Percentiles rank a stretch among this genome's conserved stretches.
Conservation (phyloP, 2,888 invertebrate species). For the Lithophane ornitopus region DNA sequence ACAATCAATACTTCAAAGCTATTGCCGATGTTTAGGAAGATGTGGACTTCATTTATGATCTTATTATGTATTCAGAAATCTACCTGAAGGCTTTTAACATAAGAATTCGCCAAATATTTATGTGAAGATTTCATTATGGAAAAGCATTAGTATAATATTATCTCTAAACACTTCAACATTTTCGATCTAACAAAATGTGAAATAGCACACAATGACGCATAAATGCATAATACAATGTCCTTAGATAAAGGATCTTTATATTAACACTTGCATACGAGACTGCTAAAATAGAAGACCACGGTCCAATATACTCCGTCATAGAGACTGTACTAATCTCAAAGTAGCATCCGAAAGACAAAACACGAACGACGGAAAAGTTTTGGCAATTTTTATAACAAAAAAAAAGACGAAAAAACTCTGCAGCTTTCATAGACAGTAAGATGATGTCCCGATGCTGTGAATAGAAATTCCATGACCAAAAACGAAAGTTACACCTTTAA, state of each 20-base stretch:
- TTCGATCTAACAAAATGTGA: constrained; percentile 3
- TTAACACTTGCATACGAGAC: constrained; percentile 12
- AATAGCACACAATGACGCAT: constrained; percentile 12
- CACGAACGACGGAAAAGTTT: not conserved
- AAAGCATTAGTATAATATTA: not conserved
- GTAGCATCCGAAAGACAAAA: constrained; percentile 6
- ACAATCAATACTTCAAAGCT: constrained; percentile 44
- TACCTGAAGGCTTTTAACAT: not conserved
- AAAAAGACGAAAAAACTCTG: not conserved
- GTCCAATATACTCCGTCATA: not conserved
- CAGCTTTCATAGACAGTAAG: not conserved
- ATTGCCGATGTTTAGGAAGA: constrained; percentile 14
- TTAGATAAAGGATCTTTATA: not conserved
- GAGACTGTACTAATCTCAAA: constrained; percentile 6
- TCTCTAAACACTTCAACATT: not conserved
- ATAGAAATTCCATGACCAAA: constrained; percentile 1
- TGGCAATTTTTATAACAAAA: not conserved
- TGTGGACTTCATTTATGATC: not conserved
- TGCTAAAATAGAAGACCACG: not conserved
- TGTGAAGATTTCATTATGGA: not conserved
- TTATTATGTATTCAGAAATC: constrained; percentile 14
- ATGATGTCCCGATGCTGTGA: not conserved
- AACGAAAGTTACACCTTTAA: constrained; percentile 16
- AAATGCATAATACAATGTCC: constrained; percentile 1
- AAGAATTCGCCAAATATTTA: not conserved